A percentile compares a stretch with the other conserved stretches of the same genome.
Conservation (phyloP, 1,140 invertebrate genomes). For the Bombus breviceps region DNA sequence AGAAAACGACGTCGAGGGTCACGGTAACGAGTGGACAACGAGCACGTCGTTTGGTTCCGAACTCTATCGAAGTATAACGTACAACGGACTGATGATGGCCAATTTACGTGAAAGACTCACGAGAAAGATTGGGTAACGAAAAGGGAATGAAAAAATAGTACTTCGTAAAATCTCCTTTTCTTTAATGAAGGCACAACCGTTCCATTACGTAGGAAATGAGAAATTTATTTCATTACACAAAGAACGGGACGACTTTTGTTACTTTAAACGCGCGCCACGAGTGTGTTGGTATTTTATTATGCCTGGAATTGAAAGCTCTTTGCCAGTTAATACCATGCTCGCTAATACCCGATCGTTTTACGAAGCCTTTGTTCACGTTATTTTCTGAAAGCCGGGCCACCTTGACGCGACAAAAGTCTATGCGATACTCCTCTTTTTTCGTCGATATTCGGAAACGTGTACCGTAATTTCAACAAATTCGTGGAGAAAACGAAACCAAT, state of each 20-base stretch:
- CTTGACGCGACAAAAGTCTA: not conserved
- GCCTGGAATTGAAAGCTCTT: not conserved
- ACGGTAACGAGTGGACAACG: not conserved
- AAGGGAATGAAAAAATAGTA: not conserved
- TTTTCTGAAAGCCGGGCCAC: not conserved
- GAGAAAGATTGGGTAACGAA: too few species aligned
- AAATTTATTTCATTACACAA: constrained; percentile 38
- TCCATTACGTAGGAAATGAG: constrained; percentile 28
- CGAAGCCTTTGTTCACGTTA: not conserved
- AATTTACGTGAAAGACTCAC: constrained; percentile 20
- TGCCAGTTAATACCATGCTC: constrained; percentile 13
- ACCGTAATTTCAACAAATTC: not conserved
- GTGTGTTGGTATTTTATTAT: constrained; percentile 12
- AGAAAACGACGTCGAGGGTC: not conserved
- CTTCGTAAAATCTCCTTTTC: not conserved
- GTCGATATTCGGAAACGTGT: not conserved
- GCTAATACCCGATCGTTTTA: constrained; percentile 8
- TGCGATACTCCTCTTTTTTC: not conserved
- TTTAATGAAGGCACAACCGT: not conserved
- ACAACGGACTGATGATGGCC: constrained; percentile 1
- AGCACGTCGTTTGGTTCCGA: constrained; percentile 2
- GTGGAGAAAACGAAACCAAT: not conserved
- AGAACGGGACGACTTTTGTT: constrained; percentile 8
- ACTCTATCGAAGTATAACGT: not conserved
- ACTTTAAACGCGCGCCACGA: not conserved